Conservation (phyloP, 2,888 invertebrate species). For the Drosophila meridiana region DNA sequence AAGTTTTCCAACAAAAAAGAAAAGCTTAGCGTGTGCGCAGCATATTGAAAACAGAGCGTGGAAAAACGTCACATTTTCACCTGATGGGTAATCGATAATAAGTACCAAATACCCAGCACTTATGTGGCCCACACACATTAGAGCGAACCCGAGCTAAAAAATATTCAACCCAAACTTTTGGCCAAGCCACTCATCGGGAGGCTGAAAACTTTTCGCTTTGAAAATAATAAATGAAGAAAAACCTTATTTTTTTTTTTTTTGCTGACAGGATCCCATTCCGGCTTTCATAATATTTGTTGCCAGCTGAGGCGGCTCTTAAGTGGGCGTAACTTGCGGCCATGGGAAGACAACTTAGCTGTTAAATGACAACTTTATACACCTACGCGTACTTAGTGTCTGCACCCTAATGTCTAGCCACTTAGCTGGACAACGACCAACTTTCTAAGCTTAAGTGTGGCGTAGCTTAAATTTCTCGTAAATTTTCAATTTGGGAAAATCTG, state of each 20-base stretch:
- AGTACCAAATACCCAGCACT: constrained; percentile 56
- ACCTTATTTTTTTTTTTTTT: constrained; percentile 17
- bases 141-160: background rate
- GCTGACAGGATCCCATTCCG: constrained; percentile 22
- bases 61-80: constrained; percentile 66
- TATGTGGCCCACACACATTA: constrained; percentile 31
- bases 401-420: constrained; percentile 50
- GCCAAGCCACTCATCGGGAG: constrained; percentile 37
- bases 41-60: constrained; percentile 62
- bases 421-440: constrained; percentile 40
- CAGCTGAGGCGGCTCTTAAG: constrained; percentile 54
- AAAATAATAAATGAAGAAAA: constrained; percentile 68
- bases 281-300: constrained; percentile 12
- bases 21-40: constrained; percentile 64
- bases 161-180: constrained; percentile 30
- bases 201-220: constrained; percentile 42
- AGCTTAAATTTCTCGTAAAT: background rate
- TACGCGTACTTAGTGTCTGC: constrained; percentile 36
- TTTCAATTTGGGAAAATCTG: constrained; percentile 8
- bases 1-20: constrained; percentile 56
- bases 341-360: constrained; percentile 49
- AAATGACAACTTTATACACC: constrained; percentile 36
- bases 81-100: constrained; percentile 77
- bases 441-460: constrained; percentile 27
- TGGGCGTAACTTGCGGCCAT: constrained; percentile 65